Base-by-base conservation (phyloP, 2,888 invertebrate species). In the Eutolmus rufibarbis region DNA sequence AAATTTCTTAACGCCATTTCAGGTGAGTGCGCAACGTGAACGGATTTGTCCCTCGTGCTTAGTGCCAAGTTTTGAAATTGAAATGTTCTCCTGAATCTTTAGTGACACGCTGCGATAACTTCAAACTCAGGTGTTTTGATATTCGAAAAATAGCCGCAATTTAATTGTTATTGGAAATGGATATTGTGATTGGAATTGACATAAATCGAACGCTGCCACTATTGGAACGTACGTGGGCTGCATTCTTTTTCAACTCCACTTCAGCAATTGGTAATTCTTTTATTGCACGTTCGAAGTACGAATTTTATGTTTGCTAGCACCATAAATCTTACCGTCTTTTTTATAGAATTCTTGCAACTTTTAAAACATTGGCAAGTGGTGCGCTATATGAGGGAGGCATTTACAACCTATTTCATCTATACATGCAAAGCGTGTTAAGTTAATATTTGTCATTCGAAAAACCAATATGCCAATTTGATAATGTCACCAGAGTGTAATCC, bases 1-100 rank as follows among this genome's bases (percentile, higher is more conserved):
- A 74, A 74, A 85, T 85, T 85, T 85, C 85, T 74, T 85, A 74
- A 85, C 74, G 85, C 74, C n/a, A 85, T 85, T 74, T 74, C 85
- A 74, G 43, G 28, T 74, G 43, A 85, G 74, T 85, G 85, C 37
- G n/a, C 74, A 85, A 46, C 74, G 4, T 74, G 74, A 85, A 85
- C 85, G 34, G 46, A 85, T 43, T 74, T 85, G 85, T 85, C 85
- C 46, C 40, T 74, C 34, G 46, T n/a, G 46, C 37, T 85, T 46
- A 28, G 37, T n/a, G 66, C 74, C 28, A 74, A 8, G 74, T 85
- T 85, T 57, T 74, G 51, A 85, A 85, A 85, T 85, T 74, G 74
- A 85, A 85, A 85, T 85, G 85, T 85, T 85, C 74, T 74, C 46
- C 28, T 8, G 16, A n/a, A 37, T 46, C 19, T 28, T n/a, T 8